These are phyloP conservation scores for Frieseomelitta varia DNA, from an alignment of 1,140 invertebrate genomes.

Conservation along the genomic window DNA sequence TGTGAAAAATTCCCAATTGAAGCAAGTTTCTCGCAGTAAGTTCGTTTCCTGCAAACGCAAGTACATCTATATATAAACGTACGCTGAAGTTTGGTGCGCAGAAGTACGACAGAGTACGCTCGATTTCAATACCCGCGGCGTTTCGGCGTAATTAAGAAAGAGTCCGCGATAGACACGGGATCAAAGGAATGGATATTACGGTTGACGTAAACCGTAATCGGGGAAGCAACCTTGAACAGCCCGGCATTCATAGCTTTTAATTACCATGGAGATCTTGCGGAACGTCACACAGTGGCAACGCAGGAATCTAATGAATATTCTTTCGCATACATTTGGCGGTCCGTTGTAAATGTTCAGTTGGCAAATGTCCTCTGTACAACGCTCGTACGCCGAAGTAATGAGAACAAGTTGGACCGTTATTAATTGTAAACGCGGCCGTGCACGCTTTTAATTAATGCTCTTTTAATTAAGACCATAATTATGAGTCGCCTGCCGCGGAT, in stretches of 20 bases:
- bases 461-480: conserved; percentile 71
- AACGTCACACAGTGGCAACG: not conserved
- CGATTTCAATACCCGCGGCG: not conserved
- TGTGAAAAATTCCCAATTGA: not conserved
- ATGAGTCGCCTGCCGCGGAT: conserved; percentile 45
- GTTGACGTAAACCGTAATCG: not conserved
- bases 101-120: too few species aligned
- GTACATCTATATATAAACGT: not conserved
- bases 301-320: not conserved
- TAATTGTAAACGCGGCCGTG: conserved; percentile 60
- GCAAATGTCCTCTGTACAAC: conserved; percentile 48
- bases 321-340: conserved; percentile 35
- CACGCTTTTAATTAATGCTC: conserved; percentile 68
- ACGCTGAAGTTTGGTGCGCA: too few species aligned
- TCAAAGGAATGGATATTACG: not conserved
- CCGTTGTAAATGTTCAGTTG: conserved; percentile 24
- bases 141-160: not conserved
- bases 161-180: not conserved
- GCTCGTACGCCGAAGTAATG: conserved; percentile 53
- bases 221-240: not conserved
- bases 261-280: not conserved
- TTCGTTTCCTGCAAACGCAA: not conserved
- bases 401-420: conserved; percentile 71
- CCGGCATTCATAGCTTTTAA: not conserved
- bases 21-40: too few species aligned